Evolutionary conservation across 2,113 vertebrate genomes (phyloP).

Genomic region (Saccopteryx bilineata): DNA sequence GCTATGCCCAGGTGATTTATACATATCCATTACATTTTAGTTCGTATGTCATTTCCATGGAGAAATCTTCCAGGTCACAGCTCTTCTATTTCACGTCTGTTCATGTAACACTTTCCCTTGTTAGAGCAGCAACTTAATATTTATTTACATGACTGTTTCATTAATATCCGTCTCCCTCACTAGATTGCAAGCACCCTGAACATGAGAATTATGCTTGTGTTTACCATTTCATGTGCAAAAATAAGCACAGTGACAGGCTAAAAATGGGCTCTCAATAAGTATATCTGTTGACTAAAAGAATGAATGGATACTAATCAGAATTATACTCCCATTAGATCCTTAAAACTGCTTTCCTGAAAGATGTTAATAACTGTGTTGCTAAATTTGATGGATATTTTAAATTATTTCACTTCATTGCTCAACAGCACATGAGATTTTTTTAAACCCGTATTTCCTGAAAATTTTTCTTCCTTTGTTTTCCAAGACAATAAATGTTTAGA

Average conservation of each 20-base stretch:
- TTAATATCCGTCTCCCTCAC: neutral
- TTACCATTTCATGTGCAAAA: constrained; percentile 2
- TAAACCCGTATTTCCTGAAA: neutral
- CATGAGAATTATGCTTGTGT: neutral
- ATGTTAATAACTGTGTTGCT: neutral
- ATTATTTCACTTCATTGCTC: neutral
- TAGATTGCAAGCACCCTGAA: neutral
- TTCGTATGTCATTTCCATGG: neutral
- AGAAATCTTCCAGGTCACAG: neutral
- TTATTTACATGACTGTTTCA: constrained; percentile 19
- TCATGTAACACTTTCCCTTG: neutral
- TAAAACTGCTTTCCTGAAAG: constrained; percentile 4
- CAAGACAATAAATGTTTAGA: neutral
- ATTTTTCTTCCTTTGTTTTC: neutral
- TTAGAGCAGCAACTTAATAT: constrained; percentile 2
- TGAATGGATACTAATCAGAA: neutral
- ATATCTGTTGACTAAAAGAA: constrained; percentile 34
- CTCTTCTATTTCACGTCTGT: neutral
- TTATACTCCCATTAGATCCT: neutral
- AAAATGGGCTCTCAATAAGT: neutral
- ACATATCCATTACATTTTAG: neutral
- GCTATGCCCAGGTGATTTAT: neutral
- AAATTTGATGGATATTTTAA: neutral
- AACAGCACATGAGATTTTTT: neutral
- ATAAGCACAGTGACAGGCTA: neutral